Conservation (phyloP, 2,113 vertebrate species). For the Cinclus mexicanus region DNA sequence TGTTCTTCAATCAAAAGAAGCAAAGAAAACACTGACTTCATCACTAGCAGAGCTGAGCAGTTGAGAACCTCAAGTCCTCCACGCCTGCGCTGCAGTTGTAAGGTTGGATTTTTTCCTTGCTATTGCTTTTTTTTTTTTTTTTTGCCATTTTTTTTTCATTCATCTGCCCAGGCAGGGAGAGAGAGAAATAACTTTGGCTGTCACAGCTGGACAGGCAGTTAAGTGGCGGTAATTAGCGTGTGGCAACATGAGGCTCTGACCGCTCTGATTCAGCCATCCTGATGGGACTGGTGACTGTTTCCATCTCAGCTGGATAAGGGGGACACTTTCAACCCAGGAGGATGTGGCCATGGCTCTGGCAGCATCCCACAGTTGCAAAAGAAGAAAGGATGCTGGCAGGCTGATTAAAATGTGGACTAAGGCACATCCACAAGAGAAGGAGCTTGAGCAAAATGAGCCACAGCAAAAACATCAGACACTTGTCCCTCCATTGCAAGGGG, state of each 20-base stretch:
- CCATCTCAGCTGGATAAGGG: neutral
- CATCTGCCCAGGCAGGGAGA: neutral
- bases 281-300: neutral
- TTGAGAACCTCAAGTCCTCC: slow-evolving; percentile 23
- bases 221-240: neutral
- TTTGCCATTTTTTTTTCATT: neutral
- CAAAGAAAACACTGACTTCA: slow-evolving; percentile 44
- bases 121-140: neutral
- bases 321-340: neutral
- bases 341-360: fast-evolving
- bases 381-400: neutral
- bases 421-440: fast-evolving
- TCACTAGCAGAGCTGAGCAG: slow-evolving; percentile 32
- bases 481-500: neutral
- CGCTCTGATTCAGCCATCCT: neutral
- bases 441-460: fast-evolving
- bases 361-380: neutral
- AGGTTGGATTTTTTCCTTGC: neutral
- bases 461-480: fast-evolving
- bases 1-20: slow-evolving; percentile 77
- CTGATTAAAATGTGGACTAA: neutral
- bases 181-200: neutral
- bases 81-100: fast-evolving
- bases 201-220: neutral
- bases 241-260: neutral